Evolutionary conservation across 2,888 invertebrate genomes (phyloP).

Genomic region (Ectemnius cavifrons): DNA sequence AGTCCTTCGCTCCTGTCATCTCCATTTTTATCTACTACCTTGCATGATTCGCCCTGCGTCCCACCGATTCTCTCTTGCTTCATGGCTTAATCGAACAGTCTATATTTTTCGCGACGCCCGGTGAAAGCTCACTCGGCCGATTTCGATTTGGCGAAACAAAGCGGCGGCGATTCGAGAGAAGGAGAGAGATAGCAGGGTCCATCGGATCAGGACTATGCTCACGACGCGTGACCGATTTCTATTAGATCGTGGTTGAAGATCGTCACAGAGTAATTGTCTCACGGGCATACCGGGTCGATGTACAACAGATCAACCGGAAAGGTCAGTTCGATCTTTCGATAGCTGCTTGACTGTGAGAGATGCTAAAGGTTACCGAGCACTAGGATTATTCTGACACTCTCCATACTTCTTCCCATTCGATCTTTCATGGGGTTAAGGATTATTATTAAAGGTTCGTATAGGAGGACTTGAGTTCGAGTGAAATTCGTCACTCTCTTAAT

Average conservation of each 20-base stretch:
- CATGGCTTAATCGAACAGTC: conserved; percentile 8
- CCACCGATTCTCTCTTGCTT: conserved; percentile 10
- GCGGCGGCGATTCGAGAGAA: conserved; percentile 18
- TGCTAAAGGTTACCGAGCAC: conserved; percentile 43
- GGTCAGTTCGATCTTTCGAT: conserved; percentile 58
- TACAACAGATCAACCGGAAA: conserved; percentile 59
- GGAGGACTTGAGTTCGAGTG: too few relatives aligned
- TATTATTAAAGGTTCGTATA: too few relatives aligned
- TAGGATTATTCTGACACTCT: conserved; percentile 38
- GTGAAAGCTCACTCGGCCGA: conserved; percentile 20
- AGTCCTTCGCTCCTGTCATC: not conserved
- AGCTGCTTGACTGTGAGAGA: conserved; percentile 45
- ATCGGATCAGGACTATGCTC: conserved; percentile 54
- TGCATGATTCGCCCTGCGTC: too few relatives aligned
- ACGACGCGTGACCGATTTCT: conserved; percentile 66
- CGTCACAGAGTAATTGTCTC: conserved; percentile 64
- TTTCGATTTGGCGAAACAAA: conserved; percentile 1
- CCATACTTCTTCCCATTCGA: too few relatives aligned
- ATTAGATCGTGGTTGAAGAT: conserved; percentile 61
- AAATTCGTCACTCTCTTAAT: not conserved
- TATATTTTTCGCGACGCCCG: not conserved
- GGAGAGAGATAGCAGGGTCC: conserved; percentile 33
- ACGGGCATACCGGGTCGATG: conserved; percentile 51
- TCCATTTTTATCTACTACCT: not conserved
- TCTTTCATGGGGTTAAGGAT: too few relatives aligned